Evolutionary conservation across 2,888 invertebrate species (phyloP), one percentile per base, ranked within the genome.

Genomic region (Agonopterix heracliana): DNA sequence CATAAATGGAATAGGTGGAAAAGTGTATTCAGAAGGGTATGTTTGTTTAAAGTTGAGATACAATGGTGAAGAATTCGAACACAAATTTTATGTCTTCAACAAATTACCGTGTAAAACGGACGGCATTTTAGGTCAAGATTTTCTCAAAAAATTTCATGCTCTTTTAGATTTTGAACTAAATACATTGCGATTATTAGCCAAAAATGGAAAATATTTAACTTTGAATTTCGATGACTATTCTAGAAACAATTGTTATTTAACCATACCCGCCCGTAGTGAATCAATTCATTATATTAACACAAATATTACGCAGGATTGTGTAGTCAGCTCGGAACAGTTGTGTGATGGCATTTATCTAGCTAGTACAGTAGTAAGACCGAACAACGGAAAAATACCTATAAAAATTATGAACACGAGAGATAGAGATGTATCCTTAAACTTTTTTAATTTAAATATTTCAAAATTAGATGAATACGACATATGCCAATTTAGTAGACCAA

Each of bases 1-100:
- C 11, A 46, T 55, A 48, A 51, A 49, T 34, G 54, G 54, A 13
- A 38, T 57, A 2, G 53, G 54, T 9, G 57, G 54, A 14, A 51
- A 40, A 11, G 40, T 51, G 1, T 12, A 49, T 4, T 41, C 53
- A 13, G 40, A 49, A 0, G 53, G 55, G 17, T 54, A 45, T 45
- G 50, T 50, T 48, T 52, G 44, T 40, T 12, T 55, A 40, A 7
- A 3, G 2, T 42, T 47, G 9, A 1, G 1, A 11, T 12, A 12
- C 1, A 12, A 13, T 2, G 13, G 12, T 13, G 34, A 41, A 9
- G 2, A 44, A 1, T 26, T 52, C 14, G 46, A 10, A 45, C 52
- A 52, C 14, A 49, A 46, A 38, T 46, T 52, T 34, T 47, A 45
- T 52, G 52, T 52, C 44, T 47, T 49, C 38, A 11, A 49, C 34